phyloP scores from a whole-genome alignment of 2,113 vertebrate genomes.

The Cyprinus carpio region DNA sequence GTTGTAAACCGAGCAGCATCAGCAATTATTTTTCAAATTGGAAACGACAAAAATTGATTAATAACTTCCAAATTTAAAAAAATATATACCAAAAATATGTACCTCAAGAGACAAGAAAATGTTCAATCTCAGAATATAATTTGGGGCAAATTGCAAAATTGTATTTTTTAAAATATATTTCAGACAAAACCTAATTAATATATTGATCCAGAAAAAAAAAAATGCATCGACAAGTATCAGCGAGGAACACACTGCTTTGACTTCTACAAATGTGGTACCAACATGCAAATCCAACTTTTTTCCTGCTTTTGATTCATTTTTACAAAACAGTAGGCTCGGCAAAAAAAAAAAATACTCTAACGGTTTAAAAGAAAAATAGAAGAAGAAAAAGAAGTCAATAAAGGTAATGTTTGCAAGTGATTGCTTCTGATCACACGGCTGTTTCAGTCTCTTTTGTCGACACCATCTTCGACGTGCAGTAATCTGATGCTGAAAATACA shows the following conservation, averaged over 20 bases:
- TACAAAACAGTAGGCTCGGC: background rate
- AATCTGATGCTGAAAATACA: no score
- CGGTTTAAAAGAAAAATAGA: no score
- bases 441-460: background rate
- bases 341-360: background rate
- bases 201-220: no score
- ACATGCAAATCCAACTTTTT: background rate
- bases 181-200: background rate
- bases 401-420: background rate
- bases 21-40: background rate
- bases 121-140: background rate
- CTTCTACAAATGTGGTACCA: background rate
- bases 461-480: constrained; percentile 26
- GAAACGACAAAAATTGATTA: background rate
- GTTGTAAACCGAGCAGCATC: background rate
- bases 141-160: background rate
- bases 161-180: background rate
- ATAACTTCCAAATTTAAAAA: no score
- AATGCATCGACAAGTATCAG: background rate
- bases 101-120: background rate
- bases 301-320: background rate
- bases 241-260: background rate
- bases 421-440: background rate
- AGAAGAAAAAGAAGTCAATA: background rate
- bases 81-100: background rate